Conservation (phyloP, 1,140 invertebrate genomes). For the Orchesella cincta region DNA sequence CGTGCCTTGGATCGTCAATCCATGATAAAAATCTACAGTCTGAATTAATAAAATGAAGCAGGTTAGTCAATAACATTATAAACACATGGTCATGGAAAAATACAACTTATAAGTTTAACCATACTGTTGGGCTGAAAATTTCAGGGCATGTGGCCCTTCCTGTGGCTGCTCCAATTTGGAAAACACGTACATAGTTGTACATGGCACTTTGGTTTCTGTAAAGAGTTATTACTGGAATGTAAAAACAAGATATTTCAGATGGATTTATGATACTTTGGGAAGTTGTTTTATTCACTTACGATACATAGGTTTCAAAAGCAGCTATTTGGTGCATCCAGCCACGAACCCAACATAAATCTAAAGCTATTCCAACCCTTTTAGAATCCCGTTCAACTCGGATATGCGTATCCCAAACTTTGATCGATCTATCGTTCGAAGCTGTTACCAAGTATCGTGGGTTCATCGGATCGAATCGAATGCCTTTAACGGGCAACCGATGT, state of each 20-base stretch:
- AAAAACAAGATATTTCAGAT: not conserved
- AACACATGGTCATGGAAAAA: not conserved
- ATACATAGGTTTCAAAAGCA: constrained; percentile 31
- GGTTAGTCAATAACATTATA: constrained; percentile 4
- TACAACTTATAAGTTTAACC: not conserved
- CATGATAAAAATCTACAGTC: constrained; percentile 37
- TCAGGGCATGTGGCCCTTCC: constrained; percentile 34
- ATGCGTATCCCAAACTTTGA: constrained; percentile 40
- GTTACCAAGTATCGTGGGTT: constrained; percentile 41
- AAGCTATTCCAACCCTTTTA: constrained; percentile 37
- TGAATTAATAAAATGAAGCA: constrained; percentile 36
- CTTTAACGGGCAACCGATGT: constrained; percentile 33
- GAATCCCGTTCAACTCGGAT: constrained; percentile 39
- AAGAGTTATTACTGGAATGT: no score
- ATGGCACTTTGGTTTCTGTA: constrained; percentile 31
- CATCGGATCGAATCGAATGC: constrained; percentile 33
- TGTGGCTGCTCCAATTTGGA: constrained; percentile 36
- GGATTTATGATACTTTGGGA: no score
- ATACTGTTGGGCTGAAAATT: constrained; percentile 29
- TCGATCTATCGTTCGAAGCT: constrained; percentile 31
- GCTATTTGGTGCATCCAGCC: constrained; percentile 45
- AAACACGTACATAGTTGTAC: constrained; percentile 42
- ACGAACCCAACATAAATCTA: constrained; percentile 48
- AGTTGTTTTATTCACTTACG: constrained; percentile 34
- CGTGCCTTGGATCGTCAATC: constrained; percentile 34